These are phyloP conservation scores for Watsonalla cultraria DNA, from an alignment of 2,888 invertebrate species.

Conservation along the genomic window DNA sequence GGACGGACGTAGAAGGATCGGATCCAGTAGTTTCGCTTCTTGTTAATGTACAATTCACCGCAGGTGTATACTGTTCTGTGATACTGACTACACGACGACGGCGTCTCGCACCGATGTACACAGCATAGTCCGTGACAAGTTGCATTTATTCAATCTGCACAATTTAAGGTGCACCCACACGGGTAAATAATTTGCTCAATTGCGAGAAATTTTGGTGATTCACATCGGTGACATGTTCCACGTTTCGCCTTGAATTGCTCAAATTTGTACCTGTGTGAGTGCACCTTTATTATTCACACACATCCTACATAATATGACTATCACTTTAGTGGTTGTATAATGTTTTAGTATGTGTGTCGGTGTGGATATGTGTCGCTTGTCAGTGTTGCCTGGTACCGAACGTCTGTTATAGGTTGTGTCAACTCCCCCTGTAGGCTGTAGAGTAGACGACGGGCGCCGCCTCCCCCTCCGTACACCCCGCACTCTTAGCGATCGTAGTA, in stretches of 20 bases:
- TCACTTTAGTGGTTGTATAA: too few relatives aligned
- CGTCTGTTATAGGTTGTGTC: conserved; percentile 35
- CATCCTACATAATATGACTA: too few relatives aligned
- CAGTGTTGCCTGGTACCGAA: conserved; percentile 2
- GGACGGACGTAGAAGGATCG: conserved; percentile 3
- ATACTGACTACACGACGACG: conserved; percentile 30
- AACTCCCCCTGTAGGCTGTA: conserved; percentile 22
- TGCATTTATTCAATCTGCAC: neutral
- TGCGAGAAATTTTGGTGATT: too few relatives aligned
- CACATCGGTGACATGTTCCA: too few relatives aligned
- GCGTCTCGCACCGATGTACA: neutral
- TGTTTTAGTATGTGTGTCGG: neutral
- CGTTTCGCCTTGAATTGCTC: too few relatives aligned
- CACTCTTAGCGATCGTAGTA: conserved; percentile 24
- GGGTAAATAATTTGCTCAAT: too few relatives aligned
- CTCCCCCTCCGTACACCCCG: conserved; percentile 13
- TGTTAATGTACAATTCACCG: neutral
- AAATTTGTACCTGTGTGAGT: too few relatives aligned
- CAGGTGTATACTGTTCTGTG: conserved; percentile 37
- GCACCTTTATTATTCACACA: too few relatives aligned
- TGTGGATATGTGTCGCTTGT: neutral
- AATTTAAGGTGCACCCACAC: too few relatives aligned
- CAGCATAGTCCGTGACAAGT: neutral
- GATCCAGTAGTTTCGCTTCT: neutral
- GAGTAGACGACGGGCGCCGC: conserved; percentile 15